phyloP scores from a whole-genome alignment of 2,113 vertebrate species.

The Callorhinus ursinus region DNA sequence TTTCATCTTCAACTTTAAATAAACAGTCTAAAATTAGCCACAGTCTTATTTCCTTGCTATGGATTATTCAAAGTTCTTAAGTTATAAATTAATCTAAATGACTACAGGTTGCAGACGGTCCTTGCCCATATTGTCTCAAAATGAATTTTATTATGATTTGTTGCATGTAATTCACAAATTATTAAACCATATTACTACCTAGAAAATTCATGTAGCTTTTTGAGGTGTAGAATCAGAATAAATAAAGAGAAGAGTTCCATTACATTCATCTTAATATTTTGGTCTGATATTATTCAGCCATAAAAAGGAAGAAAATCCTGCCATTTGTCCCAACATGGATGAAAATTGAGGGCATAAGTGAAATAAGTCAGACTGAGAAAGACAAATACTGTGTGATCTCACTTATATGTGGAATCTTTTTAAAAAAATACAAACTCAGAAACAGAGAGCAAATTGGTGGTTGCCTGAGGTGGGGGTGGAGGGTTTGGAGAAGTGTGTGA shows the following conservation, averaged over 20 bases:
- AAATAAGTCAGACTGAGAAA: neutral
- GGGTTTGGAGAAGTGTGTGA: neutral
- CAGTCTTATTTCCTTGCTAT: neutral
- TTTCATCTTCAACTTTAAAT: neutral
- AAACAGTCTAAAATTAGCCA: neutral
- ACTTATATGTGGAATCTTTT: neutral
- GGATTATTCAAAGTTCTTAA: neutral
- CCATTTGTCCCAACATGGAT: neutral
- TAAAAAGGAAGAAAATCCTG: neutral
- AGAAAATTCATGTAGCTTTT: neutral
- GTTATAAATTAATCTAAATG: neutral
- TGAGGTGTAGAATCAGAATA: neutral
- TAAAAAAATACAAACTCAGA: neutral
- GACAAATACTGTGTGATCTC: neutral
- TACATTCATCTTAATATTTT: neutral
- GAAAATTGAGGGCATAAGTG: neutral
- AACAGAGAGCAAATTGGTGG: neutral
- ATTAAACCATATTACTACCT: neutral
- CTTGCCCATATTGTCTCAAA: neutral
- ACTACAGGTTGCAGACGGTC: fast-evolving
- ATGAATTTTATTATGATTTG: neutral
- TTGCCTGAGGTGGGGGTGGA: neutral
- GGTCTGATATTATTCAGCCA: neutral
- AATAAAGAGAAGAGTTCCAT: neutral
- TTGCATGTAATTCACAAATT: neutral